Evolutionary conservation across 1,140 invertebrate genomes (phyloP).

Genomic region (Megathymus violae): DNA sequence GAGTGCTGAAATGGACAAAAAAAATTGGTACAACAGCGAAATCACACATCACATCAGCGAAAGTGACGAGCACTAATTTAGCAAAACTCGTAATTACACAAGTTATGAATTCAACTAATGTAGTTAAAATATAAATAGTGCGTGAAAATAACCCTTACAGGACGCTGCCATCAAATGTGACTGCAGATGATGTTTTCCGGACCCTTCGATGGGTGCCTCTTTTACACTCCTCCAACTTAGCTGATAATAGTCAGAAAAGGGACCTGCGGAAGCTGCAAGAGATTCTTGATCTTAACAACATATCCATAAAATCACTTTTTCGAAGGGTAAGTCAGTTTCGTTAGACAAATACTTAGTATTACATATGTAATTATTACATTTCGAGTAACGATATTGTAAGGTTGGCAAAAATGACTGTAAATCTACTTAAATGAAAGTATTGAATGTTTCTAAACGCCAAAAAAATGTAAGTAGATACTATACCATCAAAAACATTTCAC

Average conservation of each 20-base stretch:
- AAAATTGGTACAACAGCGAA: no score
- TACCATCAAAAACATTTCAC: no score
- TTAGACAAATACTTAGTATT: no score
- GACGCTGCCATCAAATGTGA: slow-evolving; percentile 55
- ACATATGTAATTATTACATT: no score
- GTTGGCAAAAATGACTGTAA: no score
- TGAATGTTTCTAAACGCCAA: no score
- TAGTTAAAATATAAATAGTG: slow-evolving; percentile 18
- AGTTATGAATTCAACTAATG: no score
- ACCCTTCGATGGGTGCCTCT: slow-evolving; percentile 56
- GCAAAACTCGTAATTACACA: no score
- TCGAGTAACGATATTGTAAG: slow-evolving; percentile 10
- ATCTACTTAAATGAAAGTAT: no score
- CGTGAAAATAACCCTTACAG: slow-evolving; percentile 42
- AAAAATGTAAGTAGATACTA: no score
- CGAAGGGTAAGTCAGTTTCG: slow-evolving; percentile 59
- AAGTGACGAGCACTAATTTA: no score
- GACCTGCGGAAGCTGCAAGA: slow-evolving; percentile 56
- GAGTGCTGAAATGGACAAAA: slow-evolving; percentile 55
- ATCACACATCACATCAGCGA: background rate
- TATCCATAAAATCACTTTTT: slow-evolving; percentile 59
- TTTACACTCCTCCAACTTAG: slow-evolving; percentile 49
- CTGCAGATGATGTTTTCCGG: slow-evolving; percentile 58
- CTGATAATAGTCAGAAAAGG: slow-evolving; percentile 41
- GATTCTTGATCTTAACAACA: slow-evolving; percentile 69